These are phyloP conservation scores for Enteromius mattozi DNA, from an alignment of 2,797 vertebrate genomes.

Conservation along the genomic window DNA sequence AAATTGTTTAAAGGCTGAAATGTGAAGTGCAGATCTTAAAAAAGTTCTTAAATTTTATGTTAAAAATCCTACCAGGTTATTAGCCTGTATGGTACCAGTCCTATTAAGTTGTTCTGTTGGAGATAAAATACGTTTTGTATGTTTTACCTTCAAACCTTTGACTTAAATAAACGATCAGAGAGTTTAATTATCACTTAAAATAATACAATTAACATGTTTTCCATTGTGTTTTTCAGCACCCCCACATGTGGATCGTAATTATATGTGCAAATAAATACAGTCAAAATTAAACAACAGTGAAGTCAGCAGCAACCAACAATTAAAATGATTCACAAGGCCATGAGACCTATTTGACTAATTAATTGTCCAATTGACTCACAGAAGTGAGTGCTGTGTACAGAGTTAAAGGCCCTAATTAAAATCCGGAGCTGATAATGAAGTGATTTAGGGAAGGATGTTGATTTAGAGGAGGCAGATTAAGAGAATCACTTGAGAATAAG, in stretches of 20 bases:
- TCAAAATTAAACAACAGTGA: neutral
- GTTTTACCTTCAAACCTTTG: neutral
- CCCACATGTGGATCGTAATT: slow-evolving; percentile 5
- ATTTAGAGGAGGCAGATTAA: slow-evolving; percentile 49
- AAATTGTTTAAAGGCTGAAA: no score
- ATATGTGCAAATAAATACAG: neutral
- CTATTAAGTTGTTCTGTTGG: no score
- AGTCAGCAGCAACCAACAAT: slow-evolving; percentile 52
- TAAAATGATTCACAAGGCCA: slow-evolving; percentile 60
- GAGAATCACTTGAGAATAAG: slow-evolving; percentile 28
- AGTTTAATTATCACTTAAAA: neutral
- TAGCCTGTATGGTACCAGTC: no score
- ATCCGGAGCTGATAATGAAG: slow-evolving; percentile 46
- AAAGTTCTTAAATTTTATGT: no score
- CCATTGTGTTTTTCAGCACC: neutral
- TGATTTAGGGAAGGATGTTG: slow-evolving; percentile 46
- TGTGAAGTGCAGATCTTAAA: no score
- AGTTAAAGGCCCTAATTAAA: slow-evolving; percentile 60
- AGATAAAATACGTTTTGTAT: neutral
- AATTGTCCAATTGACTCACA: slow-evolving; percentile 67
- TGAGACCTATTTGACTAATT: slow-evolving; percentile 65
- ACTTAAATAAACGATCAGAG: neutral
- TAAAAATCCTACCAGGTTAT: no score
- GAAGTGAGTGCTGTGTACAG: slow-evolving; percentile 38
- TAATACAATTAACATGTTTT: neutral